Percentiles rank a stretch among this genome's conserved stretches.
Evolutionary conservation across 2,888 invertebrate genomes (phyloP).

Genomic region (Altica lythri): DNA sequence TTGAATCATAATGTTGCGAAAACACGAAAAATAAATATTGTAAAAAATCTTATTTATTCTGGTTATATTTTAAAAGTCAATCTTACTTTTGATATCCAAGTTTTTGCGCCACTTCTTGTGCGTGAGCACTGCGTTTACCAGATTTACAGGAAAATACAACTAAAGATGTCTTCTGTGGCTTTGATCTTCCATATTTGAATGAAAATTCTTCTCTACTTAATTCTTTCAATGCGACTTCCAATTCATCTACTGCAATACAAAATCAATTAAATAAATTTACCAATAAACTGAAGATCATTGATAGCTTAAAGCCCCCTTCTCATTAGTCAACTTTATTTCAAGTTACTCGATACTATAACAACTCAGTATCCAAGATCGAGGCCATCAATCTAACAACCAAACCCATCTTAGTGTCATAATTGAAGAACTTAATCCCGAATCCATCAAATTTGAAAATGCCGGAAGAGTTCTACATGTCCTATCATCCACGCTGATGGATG

Average conservation of each 20-base stretch:
- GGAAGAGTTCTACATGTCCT: too few species aligned
- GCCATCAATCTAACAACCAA: neutral
- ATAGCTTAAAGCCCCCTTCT: neutral
- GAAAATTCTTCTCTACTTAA: constrained; percentile 63
- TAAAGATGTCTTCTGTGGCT: constrained; percentile 63
- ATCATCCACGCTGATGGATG: too few species aligned
- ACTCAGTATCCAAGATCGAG: neutral
- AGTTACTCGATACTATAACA: neutral
- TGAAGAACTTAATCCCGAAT: neutral
- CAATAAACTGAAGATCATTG: neutral
- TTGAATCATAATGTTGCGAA: too few species aligned
- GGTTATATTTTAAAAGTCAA: neutral
- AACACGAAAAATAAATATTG: neutral
- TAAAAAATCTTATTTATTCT: neutral
- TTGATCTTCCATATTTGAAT: constrained; percentile 61
- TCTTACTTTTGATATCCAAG: constrained; percentile 65
- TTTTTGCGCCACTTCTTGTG: constrained; percentile 63
- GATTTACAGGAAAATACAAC: constrained; percentile 73
- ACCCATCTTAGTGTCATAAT: neutral
- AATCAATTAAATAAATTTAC: neutral
- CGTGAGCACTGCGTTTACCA: constrained; percentile 68
- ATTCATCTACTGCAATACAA: constrained; percentile 60
- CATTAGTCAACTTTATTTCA: neutral
- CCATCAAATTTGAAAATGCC: too few species aligned
- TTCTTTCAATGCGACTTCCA: constrained; percentile 57